These are phyloP conservation scores for Jacana jacana DNA, from an alignment of 2,113 vertebrate species.

Conservation along the genomic window DNA sequence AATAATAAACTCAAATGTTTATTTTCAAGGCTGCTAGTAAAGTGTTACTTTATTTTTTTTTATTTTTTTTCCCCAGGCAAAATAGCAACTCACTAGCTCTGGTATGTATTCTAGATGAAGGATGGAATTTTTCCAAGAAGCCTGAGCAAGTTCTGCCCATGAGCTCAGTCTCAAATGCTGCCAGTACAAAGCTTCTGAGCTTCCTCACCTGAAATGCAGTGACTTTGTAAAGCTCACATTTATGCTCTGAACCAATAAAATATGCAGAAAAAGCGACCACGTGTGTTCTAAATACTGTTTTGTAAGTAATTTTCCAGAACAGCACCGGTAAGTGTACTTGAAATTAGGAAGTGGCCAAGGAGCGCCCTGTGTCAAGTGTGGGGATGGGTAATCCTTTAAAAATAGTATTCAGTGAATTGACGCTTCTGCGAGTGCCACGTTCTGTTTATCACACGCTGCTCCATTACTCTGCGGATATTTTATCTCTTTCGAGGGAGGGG, in stretches of 20 bases:
- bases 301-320: not conserved
- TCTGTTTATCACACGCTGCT: accelerated
- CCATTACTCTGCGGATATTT: accelerated
- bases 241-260: not conserved
- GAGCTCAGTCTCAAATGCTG: not conserved
- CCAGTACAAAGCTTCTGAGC: not conserved
- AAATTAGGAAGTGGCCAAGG: not conserved
- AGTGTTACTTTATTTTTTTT: not conserved
- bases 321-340: not conserved
- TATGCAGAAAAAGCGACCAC: not conserved
- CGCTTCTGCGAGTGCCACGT: not conserved
- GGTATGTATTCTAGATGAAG: not conserved
- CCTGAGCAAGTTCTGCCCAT: not conserved
- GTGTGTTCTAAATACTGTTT: not conserved
- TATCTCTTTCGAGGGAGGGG: not conserved
- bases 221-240: not conserved
- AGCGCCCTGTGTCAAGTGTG: accelerated
- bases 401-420: too few relatives aligned
- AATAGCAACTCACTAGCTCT: not conserved
- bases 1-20: not conserved
- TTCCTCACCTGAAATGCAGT: not conserved
- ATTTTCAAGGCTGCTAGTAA: not conserved
- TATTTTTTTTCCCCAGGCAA: not conserved
- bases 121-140: not conserved
- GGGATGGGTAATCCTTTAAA: not conserved